phyloP scores from a whole-genome alignment of 2,888 invertebrate species.

The Cremastinae sp. region DNA sequence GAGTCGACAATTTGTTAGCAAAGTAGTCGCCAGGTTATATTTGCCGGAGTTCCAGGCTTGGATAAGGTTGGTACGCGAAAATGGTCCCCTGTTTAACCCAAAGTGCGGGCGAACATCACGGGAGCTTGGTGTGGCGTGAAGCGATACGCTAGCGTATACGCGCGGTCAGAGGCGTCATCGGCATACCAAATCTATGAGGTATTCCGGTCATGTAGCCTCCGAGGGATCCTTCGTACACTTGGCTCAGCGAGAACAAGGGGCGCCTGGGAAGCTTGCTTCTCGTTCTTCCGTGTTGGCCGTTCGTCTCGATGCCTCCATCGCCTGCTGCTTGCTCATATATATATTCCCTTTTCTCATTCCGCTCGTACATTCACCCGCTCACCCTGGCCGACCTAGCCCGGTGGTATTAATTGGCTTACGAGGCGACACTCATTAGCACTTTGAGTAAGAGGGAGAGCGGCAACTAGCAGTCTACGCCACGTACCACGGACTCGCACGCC shows the following conservation, averaged over 20 bases:
- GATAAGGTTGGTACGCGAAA: slow-evolving; percentile 43
- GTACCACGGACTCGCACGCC: slow-evolving; percentile 19
- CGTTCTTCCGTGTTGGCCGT: slow-evolving; percentile 57
- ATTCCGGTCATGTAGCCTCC: slow-evolving; percentile 79
- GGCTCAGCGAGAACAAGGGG: slow-evolving; percentile 51
- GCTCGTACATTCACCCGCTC: slow-evolving; percentile 43
- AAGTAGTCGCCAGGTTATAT: slow-evolving; percentile 33
- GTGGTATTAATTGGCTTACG: slow-evolving; percentile 80
- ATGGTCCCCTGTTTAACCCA: slow-evolving; percentile 39
- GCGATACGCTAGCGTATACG: slow-evolving; percentile 67
- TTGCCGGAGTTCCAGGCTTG: slow-evolving; percentile 45
- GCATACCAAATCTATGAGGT: slow-evolving; percentile 79
- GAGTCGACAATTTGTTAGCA: slow-evolving; percentile 71
- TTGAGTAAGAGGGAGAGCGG: slow-evolving; percentile 73
- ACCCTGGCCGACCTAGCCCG: slow-evolving; percentile 51
- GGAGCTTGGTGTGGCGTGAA: slow-evolving; percentile 44
- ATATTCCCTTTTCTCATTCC: slow-evolving; percentile 35
- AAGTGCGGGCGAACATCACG: slow-evolving; percentile 35
- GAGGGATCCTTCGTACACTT: slow-evolving; percentile 63
- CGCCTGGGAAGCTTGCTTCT: slow-evolving; percentile 31
- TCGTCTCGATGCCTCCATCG: slow-evolving; percentile 46
- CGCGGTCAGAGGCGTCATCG: slow-evolving; percentile 76
- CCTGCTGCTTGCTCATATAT: slow-evolving; percentile 37
- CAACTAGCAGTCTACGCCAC: slow-evolving; percentile 1
- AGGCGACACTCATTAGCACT: slow-evolving; percentile 80